Percentiles rank a stretch among this genome's conserved stretches.
Evolutionary conservation across 2,113 vertebrate species (phyloP).

Genomic region (Atlantisia rogersi): DNA sequence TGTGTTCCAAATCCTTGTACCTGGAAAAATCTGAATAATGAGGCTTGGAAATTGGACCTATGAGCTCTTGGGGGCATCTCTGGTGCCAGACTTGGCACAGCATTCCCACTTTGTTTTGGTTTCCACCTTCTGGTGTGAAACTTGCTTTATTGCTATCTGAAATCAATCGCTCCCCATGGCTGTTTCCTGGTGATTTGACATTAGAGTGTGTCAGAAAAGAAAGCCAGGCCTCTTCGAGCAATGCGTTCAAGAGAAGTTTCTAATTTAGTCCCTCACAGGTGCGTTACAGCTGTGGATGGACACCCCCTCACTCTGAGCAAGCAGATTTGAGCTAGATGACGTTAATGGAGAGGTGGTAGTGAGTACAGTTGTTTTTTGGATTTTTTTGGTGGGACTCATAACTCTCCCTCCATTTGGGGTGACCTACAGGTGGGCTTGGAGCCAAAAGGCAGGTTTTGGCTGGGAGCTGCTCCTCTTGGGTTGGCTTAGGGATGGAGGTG

Average conservation of each 20-base stretch:
- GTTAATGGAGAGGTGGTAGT: neutral
- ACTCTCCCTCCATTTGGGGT: neutral
- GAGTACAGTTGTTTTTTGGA: neutral
- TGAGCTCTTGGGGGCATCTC: neutral
- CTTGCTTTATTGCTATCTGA: neutral
- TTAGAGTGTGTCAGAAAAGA: neutral
- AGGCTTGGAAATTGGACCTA: neutral
- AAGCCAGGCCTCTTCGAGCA: neutral
- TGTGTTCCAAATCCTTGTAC: neutral
- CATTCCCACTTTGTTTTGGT: neutral
- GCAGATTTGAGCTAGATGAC: accelerated
- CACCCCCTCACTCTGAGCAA: neutral
- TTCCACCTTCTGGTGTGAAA: neutral
- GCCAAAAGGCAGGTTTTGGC: neutral
- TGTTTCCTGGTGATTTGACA: neutral
- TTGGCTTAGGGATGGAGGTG: accelerated
- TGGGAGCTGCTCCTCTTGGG: neutral
- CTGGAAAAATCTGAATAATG: neutral
- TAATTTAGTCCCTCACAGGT: neutral
- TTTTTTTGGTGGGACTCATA: neutral
- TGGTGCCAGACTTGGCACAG: neutral
- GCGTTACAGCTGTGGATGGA: neutral
- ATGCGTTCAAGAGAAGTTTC: neutral
- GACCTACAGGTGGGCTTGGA: neutral
- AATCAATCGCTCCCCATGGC: neutral